A percentile compares a stretch with the other conserved stretches of the same genome.
These are phyloP conservation scores for Volucella inanis DNA, from an alignment of 2,888 invertebrate species.

Conservation along the genomic window DNA sequence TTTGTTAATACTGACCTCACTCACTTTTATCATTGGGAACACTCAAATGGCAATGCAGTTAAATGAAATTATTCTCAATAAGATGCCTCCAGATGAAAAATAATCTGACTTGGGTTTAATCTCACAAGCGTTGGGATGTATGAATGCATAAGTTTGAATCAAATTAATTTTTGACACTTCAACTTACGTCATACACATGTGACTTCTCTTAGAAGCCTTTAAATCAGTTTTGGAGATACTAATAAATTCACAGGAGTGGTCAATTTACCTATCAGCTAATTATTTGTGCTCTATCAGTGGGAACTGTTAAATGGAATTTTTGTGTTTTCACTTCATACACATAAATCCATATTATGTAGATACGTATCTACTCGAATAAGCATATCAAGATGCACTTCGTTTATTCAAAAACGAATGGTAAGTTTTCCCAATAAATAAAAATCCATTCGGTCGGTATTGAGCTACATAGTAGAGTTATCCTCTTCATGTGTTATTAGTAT, in stretches of 20 bases:
- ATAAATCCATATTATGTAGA: too few species aligned
- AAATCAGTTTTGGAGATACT: slow-evolving; percentile 35
- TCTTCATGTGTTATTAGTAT: not conserved
- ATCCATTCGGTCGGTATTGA: too few species aligned
- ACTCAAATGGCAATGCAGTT: slow-evolving; percentile 18
- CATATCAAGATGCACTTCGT: too few species aligned
- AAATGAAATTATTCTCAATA: slow-evolving; percentile 15
- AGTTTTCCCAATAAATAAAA: too few species aligned
- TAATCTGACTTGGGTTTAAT: too few species aligned
- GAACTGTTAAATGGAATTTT: slow-evolving; percentile 31
- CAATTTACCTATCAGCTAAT: slow-evolving; percentile 42
- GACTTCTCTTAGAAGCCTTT: slow-evolving; percentile 37
- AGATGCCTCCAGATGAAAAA: not conserved
- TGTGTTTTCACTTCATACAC: not conserved
- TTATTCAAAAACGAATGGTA: too few species aligned
- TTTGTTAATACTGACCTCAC: slow-evolving; percentile 47
- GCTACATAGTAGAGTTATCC: too few species aligned
- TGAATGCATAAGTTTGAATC: not conserved
- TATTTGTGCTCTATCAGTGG: slow-evolving; percentile 18
- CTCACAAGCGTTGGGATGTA: too few species aligned
- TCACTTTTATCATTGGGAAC: slow-evolving; percentile 24
- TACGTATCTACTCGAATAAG: too few species aligned
- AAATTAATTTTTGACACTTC: too few species aligned
- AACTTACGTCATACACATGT: too few species aligned
- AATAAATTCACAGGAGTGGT: slow-evolving; percentile 52